Conservation (phyloP, 2,888 invertebrate species). For the Fissipunctia ypsillon region DNA sequence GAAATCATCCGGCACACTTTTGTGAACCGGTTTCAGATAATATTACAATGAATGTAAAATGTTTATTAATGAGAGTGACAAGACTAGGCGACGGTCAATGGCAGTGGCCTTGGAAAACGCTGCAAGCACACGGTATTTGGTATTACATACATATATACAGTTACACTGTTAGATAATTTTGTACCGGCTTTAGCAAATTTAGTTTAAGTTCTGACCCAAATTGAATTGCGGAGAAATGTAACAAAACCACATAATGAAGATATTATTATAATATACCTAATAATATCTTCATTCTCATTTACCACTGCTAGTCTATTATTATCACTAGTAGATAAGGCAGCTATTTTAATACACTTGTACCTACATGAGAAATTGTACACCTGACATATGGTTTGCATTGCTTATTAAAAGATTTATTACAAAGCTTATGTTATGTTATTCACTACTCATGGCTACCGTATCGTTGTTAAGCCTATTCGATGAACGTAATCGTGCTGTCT, state of each 20-base stretch:
- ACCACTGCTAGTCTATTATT: not conserved
- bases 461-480: slow-evolving; percentile 19
- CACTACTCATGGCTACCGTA: slow-evolving; percentile 27
- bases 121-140: slow-evolving; percentile 65
- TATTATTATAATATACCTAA: too few species aligned
- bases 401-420: too few species aligned
- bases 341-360: not conserved
- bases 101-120: slow-evolving; percentile 74
- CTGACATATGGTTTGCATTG: slow-evolving; percentile 4
- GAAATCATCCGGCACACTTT: slow-evolving; percentile 48
- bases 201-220: slow-evolving; percentile 3
- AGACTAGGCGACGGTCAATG: slow-evolving; percentile 72
- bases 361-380: not conserved
- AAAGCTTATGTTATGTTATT: slow-evolving; percentile 34
- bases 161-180: slow-evolving; percentile 53
- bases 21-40: slow-evolving; percentile 65
- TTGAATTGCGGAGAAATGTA: not conserved
- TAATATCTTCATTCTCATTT: not conserved
- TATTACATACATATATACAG: slow-evolving; percentile 65
- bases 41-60: slow-evolving; percentile 76
- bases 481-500: slow-evolving; percentile 34
- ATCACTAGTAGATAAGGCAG: not conserved
- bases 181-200: slow-evolving; percentile 24
- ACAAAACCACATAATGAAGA: too few species aligned
- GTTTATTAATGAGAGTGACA: slow-evolving; percentile 78